These are phyloP conservation scores for Ictalurus furcatus DNA, from an alignment of 2,113 vertebrate genomes.

Conservation along the genomic window DNA sequence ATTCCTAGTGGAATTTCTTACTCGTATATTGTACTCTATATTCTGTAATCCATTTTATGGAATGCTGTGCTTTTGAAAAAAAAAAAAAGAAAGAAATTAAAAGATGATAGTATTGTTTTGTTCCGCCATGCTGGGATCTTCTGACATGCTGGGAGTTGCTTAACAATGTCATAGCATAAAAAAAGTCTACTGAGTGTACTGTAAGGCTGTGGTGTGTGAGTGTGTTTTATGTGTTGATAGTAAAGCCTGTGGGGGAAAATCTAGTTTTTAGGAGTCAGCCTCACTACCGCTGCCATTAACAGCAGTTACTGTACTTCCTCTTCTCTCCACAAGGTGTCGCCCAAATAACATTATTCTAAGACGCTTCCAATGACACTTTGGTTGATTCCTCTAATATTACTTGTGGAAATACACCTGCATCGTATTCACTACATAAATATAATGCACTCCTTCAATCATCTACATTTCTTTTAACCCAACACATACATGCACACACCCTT, in stretches of 20 bases:
- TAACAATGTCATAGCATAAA: conserved; percentile 25
- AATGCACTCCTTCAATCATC: conserved; percentile 7
- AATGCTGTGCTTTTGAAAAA: conserved; percentile 31
- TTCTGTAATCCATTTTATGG: conserved; percentile 35
- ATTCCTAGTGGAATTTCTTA: conserved; percentile 47
- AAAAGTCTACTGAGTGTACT: conserved; percentile 31
- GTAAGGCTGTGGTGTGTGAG: conserved; percentile 36
- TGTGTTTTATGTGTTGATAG: conserved; percentile 32
- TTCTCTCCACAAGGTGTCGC: background rate
- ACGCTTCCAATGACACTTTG: background rate
- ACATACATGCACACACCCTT: conserved; percentile 24
- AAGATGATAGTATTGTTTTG: background rate
- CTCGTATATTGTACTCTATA: conserved; percentile 31
- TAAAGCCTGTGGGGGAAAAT: conserved; percentile 16
- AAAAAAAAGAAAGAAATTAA: background rate
- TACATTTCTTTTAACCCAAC: conserved; percentile 22
- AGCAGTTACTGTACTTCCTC: conserved; percentile 23
- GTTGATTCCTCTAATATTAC: background rate
- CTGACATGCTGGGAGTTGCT: conserved; percentile 16
- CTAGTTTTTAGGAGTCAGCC: conserved; percentile 3
- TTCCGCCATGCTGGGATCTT: background rate
- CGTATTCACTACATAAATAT: conserved; percentile 16
- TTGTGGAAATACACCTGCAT: background rate
- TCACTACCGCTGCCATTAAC: conserved; percentile 18
- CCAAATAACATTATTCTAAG: background rate